Percentiles rank a stretch among this genome's conserved stretches.
These are phyloP conservation scores for Callocephalon fimbriatum DNA, from an alignment of 2,113 vertebrate species.

Conservation along the genomic window DNA sequence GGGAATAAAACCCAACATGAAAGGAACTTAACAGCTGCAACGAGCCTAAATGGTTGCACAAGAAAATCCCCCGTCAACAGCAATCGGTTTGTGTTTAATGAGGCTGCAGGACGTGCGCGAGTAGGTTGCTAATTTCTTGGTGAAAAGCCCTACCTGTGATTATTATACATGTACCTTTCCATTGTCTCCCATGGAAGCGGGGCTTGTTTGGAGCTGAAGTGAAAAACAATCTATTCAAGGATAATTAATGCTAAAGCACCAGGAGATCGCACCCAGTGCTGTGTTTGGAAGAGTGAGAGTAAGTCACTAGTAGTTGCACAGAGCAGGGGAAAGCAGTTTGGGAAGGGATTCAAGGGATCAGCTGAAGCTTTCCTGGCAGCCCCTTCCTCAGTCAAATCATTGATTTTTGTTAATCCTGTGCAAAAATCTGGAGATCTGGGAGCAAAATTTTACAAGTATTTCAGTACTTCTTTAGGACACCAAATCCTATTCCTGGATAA, in stretches of 20 bases:
- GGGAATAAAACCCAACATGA: neutral
- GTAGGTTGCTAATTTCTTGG: slow-evolving; percentile 44
- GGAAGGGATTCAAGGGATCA: slow-evolving; percentile 24
- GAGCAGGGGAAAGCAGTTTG: neutral
- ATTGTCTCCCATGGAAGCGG: neutral
- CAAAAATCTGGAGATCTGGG: slow-evolving; percentile 28
- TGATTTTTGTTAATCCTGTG: slow-evolving; percentile 41
- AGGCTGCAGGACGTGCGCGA: slow-evolving; percentile 20
- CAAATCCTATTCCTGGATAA: slow-evolving; percentile 53
- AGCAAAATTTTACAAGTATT: neutral
- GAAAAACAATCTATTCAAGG: neutral
- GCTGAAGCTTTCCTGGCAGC: neutral
- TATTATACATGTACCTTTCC: slow-evolving; percentile 22
- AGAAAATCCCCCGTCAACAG: slow-evolving; percentile 46
- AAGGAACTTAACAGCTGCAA: slow-evolving; percentile 65
- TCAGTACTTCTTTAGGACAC: neutral
- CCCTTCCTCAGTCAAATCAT: neutral
- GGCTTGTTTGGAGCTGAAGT: neutral
- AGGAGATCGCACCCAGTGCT: accelerated
- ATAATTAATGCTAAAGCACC: neutral
- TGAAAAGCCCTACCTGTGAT: slow-evolving; percentile 34
- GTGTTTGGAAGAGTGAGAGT: neutral
- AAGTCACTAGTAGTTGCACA: neutral
- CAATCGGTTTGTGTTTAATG: slow-evolving; percentile 52
- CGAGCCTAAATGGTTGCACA: neutral